A percentile compares a stretch with the other conserved stretches of the same genome.
These are phyloP conservation scores for Genyomyrus donnyi DNA, from an alignment of 2,113 vertebrate genomes.

Conservation along the genomic window DNA sequence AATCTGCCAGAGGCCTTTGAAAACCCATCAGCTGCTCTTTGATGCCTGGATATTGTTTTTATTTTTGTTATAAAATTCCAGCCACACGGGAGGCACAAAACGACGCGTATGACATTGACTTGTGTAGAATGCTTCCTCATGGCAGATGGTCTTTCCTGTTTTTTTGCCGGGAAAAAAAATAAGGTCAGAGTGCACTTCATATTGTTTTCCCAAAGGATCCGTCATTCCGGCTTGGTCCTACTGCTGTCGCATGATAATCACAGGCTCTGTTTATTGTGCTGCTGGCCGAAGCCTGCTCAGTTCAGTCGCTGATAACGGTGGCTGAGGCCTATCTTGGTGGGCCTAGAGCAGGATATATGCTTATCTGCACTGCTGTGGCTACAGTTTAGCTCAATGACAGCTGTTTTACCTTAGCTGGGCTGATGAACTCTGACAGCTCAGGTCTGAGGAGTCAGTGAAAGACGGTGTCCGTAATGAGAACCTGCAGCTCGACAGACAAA, in stretches of 20 bases:
- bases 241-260: background rate
- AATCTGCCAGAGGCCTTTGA: background rate
- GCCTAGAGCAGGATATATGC: conserved; percentile 30
- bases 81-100: background rate
- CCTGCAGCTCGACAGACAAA: conserved; percentile 58
- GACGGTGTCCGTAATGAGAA: conserved; percentile 58
- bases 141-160: conserved; percentile 1
- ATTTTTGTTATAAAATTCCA: background rate
- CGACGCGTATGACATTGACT: background rate
- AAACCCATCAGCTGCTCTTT: background rate
- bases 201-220: conserved; percentile 9
- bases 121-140: background rate
- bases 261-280: background rate
- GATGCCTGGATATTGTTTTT: background rate
- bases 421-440: conserved; percentile 63
- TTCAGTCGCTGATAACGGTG: background rate
- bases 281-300: background rate
- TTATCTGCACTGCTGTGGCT: conserved; percentile 35
- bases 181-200: conserved; percentile 2
- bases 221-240: background rate
- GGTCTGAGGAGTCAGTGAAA: conserved; percentile 56
- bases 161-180: background rate
- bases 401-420: conserved; percentile 51
- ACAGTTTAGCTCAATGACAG: conserved; percentile 45
- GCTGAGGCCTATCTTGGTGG: conserved; percentile 21